A percentile compares a stretch with the other conserved stretches of the same genome.
Evolutionary conservation across 2,888 invertebrate genomes (phyloP).

Genomic region (Andrena flavipes): DNA sequence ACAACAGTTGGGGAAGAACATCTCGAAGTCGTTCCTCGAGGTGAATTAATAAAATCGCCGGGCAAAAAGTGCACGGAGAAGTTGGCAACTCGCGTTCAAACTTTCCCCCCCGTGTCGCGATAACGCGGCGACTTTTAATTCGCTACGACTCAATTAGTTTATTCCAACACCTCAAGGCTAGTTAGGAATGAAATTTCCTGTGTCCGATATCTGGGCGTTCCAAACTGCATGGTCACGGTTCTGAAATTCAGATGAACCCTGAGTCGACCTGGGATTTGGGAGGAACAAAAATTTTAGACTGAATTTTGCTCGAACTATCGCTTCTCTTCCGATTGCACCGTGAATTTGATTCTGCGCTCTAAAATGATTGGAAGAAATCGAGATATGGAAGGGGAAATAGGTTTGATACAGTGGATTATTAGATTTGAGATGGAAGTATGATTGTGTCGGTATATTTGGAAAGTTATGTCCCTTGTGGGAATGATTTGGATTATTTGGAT

Average conservation of each 20-base stretch:
- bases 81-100: slow-evolving; percentile 1
- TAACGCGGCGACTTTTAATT: slow-evolving; percentile 18
- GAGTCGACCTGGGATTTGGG: no score
- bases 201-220: neutral
- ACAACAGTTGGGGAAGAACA: neutral
- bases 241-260: neutral
- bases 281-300: neutral
- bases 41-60: neutral
- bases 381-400: no score
- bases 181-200: neutral
- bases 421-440: no score
- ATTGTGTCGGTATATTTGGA: no score
- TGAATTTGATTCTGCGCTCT: no score
- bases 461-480: no score
- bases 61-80: neutral
- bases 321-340: no score
- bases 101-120: neutral
- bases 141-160: slow-evolving; percentile 3
- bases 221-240: no score
- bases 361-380: no score
- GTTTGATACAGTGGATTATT: no score
- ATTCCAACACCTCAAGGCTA: neutral
- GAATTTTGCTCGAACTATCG: neutral
- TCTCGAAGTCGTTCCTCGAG: neutral
- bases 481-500: no score